Evolutionary conservation across 2,797 vertebrate genomes (phyloP).

Genomic region (Limnodromus scolopaceus): DNA sequence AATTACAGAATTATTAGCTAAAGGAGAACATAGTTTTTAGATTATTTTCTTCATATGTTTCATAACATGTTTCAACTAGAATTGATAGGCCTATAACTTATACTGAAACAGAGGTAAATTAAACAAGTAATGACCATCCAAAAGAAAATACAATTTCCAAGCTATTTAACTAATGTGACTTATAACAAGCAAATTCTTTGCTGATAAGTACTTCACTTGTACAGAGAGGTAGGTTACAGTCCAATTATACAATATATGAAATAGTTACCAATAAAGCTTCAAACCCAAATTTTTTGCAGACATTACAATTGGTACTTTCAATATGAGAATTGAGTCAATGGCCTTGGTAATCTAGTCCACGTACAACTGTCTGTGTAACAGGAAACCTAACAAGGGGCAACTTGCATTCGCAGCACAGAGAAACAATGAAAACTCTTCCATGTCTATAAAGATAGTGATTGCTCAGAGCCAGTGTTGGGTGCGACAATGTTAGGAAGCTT

Average conservation of each 20-base stretch:
- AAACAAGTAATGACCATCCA: not conserved
- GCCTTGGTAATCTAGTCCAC: not conserved
- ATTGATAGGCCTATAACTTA: not conserved
- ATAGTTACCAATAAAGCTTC: not conserved
- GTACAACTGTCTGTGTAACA: not conserved
- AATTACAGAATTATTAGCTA: not conserved
- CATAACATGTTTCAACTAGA: not conserved
- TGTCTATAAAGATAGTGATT: not conserved
- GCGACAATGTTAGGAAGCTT: not conserved
- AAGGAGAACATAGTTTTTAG: not conserved
- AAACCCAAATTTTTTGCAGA: not conserved
- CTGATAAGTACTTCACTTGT: not conserved
- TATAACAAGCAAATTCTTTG: not conserved
- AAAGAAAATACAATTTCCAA: not conserved
- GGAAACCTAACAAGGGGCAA: rapidly evolving
- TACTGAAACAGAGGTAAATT: not conserved
- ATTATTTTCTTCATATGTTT: rapidly evolving
- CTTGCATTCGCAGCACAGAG: not conserved
- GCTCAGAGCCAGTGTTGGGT: not conserved
- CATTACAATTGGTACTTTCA: not conserved
- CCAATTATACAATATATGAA: not conserved
- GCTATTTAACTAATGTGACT: not conserved
- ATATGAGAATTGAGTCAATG: not conserved
- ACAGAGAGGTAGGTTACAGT: not conserved
- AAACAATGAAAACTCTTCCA: not conserved